Conservation (phyloP, 2,888 invertebrate species). For the Aphrophora alni region DNA sequence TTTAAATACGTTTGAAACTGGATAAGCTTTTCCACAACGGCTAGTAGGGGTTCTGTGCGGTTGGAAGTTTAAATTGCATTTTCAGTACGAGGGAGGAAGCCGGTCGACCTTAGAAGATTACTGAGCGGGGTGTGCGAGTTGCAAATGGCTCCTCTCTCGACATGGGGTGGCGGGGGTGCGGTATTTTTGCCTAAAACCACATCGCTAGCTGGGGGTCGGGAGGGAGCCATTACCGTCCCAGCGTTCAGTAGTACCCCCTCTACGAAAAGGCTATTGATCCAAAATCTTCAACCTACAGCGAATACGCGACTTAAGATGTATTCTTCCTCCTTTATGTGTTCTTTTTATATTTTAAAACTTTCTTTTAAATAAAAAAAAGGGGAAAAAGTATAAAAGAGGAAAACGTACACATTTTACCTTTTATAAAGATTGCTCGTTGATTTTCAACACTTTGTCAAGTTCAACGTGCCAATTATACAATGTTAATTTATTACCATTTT, state of each 20-base stretch:
- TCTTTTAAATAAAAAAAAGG: not conserved
- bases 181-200: slow-evolving; percentile 37
- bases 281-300: slow-evolving; percentile 28
- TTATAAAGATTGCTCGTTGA: no score
- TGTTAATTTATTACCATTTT: no score
- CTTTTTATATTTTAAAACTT: not conserved
- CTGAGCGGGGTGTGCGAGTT: slow-evolving; percentile 30
- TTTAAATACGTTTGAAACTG: slow-evolving; percentile 31
- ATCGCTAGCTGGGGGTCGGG: slow-evolving; percentile 24
- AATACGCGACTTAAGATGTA: slow-evolving; percentile 17
- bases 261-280: slow-evolving; percentile 26
- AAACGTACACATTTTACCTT: not conserved
- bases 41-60: slow-evolving; percentile 28
- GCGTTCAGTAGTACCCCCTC: slow-evolving; percentile 21
- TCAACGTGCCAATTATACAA: no score
- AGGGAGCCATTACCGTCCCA: slow-evolving; percentile 31
- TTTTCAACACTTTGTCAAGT: no score
- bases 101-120: slow-evolving; percentile 36
- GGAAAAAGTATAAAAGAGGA: not conserved
- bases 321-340: slow-evolving; percentile 3
- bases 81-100: slow-evolving; percentile 23
- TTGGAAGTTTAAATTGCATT: slow-evolving; percentile 42
- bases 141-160: slow-evolving; percentile 35
- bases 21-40: slow-evolving; percentile 31
- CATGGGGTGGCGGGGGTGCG: slow-evolving; percentile 21